Percentiles rank a stretch among this genome's conserved stretches.
Conservation (phyloP, 1,140 invertebrate species). For the Brachionus calyciflorus region DNA sequence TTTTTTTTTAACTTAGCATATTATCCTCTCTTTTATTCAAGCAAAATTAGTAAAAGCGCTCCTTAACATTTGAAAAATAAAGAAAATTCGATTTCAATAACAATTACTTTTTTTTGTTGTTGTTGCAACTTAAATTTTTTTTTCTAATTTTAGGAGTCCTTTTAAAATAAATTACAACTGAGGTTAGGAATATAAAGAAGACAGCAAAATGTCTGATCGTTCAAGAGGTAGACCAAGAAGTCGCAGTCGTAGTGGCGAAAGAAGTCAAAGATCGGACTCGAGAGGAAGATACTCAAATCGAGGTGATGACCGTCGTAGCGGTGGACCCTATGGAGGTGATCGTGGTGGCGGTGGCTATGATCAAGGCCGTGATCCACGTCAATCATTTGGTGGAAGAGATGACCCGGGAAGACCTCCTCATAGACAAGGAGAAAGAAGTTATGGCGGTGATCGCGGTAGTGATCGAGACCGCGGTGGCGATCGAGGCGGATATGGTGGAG, state of each 20-base stretch:
- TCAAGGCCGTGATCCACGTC: neutral
- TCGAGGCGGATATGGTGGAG: neutral
- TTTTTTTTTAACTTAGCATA: no score
- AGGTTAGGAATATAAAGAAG: neutral
- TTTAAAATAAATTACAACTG: no score
- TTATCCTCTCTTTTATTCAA: no score
- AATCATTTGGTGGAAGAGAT: neutral
- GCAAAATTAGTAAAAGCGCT: no score
- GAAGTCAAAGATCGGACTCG: neutral
- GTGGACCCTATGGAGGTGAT: neutral
- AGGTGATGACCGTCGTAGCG: neutral
- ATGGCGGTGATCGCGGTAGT: neutral
- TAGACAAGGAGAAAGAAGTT: neutral
- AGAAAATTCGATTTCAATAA: no score
- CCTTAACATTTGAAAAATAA: no score
- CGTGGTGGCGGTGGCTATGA: neutral
- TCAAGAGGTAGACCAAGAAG: neutral
- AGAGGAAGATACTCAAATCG: neutral
- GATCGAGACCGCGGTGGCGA: neutral
- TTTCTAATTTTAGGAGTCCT: no score
- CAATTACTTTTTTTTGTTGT: no score
- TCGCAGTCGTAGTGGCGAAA: neutral
- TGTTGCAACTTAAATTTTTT: no score
- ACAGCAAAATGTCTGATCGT: neutral
- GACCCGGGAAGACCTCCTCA: neutral